phyloP scores from a whole-genome alignment of 1,140 invertebrate genomes.

The Mercenaria mercenaria region DNA sequence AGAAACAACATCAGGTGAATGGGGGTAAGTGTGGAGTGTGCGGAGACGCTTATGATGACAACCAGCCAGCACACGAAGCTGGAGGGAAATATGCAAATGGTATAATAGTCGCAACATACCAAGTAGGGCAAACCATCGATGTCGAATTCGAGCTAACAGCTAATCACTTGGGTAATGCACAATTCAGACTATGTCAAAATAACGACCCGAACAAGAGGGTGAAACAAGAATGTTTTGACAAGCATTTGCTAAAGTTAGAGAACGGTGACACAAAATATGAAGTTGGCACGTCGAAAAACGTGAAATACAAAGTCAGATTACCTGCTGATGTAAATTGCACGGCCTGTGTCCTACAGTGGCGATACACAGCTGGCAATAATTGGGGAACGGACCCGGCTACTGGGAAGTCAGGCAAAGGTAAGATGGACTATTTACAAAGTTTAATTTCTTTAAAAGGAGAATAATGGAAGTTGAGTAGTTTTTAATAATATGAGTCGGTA shows the following conservation, averaged over 20 bases:
- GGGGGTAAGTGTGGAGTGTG: conserved; percentile 95
- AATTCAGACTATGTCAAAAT: conserved; percentile 70
- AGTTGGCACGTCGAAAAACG: background rate
- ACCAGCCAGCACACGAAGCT: conserved; percentile 89
- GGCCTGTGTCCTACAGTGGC: conserved; percentile 96
- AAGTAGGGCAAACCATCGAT: conserved; percentile 77
- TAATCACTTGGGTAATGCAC: conserved; percentile 70
- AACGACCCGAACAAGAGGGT: conserved; percentile 79
- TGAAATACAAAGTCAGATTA: conserved; percentile 83
- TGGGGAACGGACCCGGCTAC: conserved; percentile 68
- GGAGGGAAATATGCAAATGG: conserved; percentile 86
- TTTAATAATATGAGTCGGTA: too few species aligned
- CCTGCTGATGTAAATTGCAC: conserved; percentile 93
- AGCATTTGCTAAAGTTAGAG: conserved; percentile 85
- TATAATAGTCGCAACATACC: conserved; percentile 49
- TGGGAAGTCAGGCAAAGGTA: conserved; percentile 36
- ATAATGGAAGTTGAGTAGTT: too few species aligned
- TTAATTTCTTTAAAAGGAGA: too few species aligned
- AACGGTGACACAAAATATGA: conserved; percentile 83
- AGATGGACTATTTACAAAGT: background rate
- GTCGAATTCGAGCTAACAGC: conserved; percentile 64
- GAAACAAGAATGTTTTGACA: conserved; percentile 71
- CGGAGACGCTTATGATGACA: conserved; percentile 91
- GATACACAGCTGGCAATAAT: conserved; percentile 89
- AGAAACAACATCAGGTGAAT: conserved; percentile 82